A percentile compares a stretch with the other conserved stretches of the same genome.
phyloP scores from a whole-genome alignment of 2,113 vertebrate genomes.

The Nibea coibor region DNA sequence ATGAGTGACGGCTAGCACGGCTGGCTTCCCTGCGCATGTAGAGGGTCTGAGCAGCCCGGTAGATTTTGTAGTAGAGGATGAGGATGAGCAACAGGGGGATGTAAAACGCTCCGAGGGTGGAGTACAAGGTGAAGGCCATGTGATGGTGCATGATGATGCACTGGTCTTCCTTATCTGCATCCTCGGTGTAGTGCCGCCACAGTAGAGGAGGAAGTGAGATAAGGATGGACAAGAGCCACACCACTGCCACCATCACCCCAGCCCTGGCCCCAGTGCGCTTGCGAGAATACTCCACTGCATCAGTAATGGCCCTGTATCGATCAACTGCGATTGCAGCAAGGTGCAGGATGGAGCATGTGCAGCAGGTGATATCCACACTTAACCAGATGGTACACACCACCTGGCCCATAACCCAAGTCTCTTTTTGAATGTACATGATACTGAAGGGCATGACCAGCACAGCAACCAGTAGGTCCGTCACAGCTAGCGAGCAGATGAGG shows the following conservation, averaged over 20 bases:
- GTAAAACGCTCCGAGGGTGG: conserved; percentile 97
- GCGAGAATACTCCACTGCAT: conserved; percentile 94
- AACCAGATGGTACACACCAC: conserved; percentile 95
- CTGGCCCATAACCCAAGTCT: conserved; percentile 96
- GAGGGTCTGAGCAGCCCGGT: conserved; percentile 94
- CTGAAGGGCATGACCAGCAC: conserved; percentile 98
- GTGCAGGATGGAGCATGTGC: conserved; percentile 97
- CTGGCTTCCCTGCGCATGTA: conserved; percentile 92
- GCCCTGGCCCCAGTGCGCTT: conserved; percentile 93
- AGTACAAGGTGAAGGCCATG: conserved; percentile 93
- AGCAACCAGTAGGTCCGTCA: conserved; percentile 96
- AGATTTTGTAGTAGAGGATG: conserved; percentile 99
- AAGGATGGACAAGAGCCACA: conserved; percentile 95
- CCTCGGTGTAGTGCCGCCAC: conserved; percentile 89
- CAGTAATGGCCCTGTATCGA: conserved; percentile 94
- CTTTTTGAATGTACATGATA: conserved; percentile 94
- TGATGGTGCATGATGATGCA: conserved; percentile 96
- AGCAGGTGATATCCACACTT: conserved; percentile 95
- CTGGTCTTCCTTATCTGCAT: conserved; percentile 85
- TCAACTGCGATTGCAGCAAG: conserved; percentile 95
- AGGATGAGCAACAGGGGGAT: conserved; percentile 94
- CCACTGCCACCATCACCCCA: conserved; percentile 92
- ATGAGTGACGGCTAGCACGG: conserved; percentile 86
- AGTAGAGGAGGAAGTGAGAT: conserved; percentile 95
- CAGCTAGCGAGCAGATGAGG: conserved; percentile 95